phyloP scores from a whole-genome alignment of 1,140 invertebrate species.

The Cephus cinctus region DNA sequence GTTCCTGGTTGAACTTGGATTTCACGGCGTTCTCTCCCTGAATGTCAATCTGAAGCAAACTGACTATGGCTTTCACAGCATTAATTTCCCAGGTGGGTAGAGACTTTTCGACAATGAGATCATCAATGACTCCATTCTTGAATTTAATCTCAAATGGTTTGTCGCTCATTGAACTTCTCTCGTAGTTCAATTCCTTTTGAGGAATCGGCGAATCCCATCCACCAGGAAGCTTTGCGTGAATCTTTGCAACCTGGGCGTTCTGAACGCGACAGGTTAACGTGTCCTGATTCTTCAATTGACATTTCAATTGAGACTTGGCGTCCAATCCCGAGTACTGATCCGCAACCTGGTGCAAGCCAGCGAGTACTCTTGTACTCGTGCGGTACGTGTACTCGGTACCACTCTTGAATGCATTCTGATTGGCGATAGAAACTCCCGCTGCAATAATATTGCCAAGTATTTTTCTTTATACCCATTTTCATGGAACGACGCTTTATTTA shows the following conservation, averaged over 20 bases:
- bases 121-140: constrained; percentile 58
- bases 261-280: constrained; percentile 54
- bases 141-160: constrained; percentile 64
- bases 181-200: constrained; percentile 53
- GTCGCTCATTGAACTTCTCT: constrained; percentile 52
- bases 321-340: constrained; percentile 54
- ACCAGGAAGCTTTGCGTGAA: constrained; percentile 56
- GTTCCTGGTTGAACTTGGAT: constrained; percentile 53
- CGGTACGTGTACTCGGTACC: constrained; percentile 63
- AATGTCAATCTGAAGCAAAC: constrained; percentile 66
- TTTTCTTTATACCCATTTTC: no score
- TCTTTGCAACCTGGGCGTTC: constrained; percentile 55
- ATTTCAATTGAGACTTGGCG: constrained; percentile 63
- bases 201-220: constrained; percentile 51
- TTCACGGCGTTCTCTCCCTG: constrained; percentile 51
- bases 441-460: no score
- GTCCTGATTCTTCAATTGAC: constrained; percentile 49
- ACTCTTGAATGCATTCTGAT: constrained; percentile 54
- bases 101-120: constrained; percentile 56
- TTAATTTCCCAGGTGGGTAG: constrained; percentile 65
- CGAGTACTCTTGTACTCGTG: constrained; percentile 59
- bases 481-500: no score
- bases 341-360: constrained; percentile 54
- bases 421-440: constrained; percentile 20
- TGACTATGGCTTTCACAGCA: constrained; percentile 64